A percentile compares a stretch with the other conserved stretches of the same genome.
phyloP scores from a whole-genome alignment of 2,797 vertebrate genomes.

The Anguilla megastoma region DNA sequence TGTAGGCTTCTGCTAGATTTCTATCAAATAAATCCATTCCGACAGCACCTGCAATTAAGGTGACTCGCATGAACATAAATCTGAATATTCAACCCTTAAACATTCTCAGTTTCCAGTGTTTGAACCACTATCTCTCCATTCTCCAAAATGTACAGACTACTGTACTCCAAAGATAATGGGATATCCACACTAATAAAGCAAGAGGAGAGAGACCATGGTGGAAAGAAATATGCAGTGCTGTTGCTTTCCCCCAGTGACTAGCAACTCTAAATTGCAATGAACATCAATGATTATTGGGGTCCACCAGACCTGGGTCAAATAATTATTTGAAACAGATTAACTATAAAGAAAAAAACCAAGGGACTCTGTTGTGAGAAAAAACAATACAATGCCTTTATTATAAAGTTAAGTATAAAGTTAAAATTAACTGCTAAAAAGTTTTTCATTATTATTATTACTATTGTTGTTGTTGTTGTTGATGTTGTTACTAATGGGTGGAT shows the following conservation, averaged over 20 bases:
- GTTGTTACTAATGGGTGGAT: no score
- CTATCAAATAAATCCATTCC: neutral
- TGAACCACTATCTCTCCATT: neutral
- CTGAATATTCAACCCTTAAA: neutral
- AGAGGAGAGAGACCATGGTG: neutral
- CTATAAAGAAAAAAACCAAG: neutral
- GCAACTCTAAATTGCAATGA: neutral
- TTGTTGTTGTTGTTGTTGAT: no score
- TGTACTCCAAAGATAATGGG: neutral
- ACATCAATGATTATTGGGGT: neutral
- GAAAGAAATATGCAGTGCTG: neutral
- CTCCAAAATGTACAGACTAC: neutral
- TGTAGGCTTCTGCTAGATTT: neutral
- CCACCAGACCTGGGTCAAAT: neutral
- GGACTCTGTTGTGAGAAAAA: neutral
- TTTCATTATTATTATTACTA: neutral
- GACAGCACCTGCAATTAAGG: neutral
- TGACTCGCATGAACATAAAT: neutral
- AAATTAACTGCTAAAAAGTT: neutral
- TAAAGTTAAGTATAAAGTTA: neutral
- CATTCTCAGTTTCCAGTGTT: neutral
- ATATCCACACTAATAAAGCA: no score
- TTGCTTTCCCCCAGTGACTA: neutral
- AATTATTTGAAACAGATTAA: neutral
- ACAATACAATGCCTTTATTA: neutral